Conservation (phyloP, 2,888 invertebrate genomes). For the Heliconius sara region DNA sequence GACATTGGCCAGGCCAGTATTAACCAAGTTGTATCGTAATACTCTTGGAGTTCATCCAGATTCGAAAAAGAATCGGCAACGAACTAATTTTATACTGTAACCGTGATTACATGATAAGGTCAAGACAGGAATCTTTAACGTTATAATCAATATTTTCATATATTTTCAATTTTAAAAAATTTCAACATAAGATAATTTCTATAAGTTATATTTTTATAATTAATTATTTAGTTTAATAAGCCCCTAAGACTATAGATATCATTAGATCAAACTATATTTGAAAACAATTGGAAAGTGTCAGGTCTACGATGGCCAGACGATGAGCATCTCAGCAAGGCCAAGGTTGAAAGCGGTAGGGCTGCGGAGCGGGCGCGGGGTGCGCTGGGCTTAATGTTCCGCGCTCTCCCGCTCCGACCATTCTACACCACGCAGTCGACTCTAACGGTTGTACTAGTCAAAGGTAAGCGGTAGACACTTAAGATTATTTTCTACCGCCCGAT, state of each 20-base stretch:
- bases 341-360: slow-evolving; percentile 77
- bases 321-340: slow-evolving; percentile 77
- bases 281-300: slow-evolving; percentile 53
- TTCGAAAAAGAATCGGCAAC: slow-evolving; percentile 59
- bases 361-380: slow-evolving; percentile 75
- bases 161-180: neutral
- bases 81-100: slow-evolving; percentile 62
- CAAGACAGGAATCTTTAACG: neutral
- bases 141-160: neutral
- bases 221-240: neutral
- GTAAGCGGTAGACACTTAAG: slow-evolving; percentile 78
- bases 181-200: too few species aligned
- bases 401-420: slow-evolving; percentile 81
- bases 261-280: slow-evolving; percentile 3
- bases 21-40: slow-evolving; percentile 48
- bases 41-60: slow-evolving; percentile 69
- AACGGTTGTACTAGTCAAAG: slow-evolving; percentile 83
- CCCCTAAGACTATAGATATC: neutral
- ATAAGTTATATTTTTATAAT: too few species aligned
- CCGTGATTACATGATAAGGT: slow-evolving; percentile 15
- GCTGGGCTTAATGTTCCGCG: slow-evolving; percentile 80
- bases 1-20: slow-evolving; percentile 66
- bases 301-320: slow-evolving; percentile 57
- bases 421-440: slow-evolving; percentile 84
- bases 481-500: slow-evolving; percentile 60